Evolutionary conservation across 2,797 vertebrate genomes (phyloP), one percentile per base, ranked within the genome.

Genomic region (Coracias cyanogaster): DNA sequence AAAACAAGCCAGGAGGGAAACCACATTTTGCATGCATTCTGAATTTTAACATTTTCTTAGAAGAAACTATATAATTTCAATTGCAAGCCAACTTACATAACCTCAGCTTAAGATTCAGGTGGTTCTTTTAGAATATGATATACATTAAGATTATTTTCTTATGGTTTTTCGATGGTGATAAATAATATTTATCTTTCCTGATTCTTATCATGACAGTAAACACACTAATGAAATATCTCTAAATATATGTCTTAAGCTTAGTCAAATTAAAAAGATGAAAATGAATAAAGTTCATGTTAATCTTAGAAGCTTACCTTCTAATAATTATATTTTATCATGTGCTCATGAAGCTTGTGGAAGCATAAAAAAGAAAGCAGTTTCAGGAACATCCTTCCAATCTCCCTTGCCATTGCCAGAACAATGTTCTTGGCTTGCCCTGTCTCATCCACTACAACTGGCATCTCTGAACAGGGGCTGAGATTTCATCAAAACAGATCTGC

Each of bases 1-100:
- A 97, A 97, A 94, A 89, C 48, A 83, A 96, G 58, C 33, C 81
- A 74, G 37, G 69, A 97, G 90, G 82, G 73, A 97, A 96, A 89
- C 31, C 33, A 72, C 45, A 46, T 88, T 85, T 96, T 96, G 65
- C 93, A 94, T 94, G 90, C 66, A 96, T 46, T 61, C 35, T 77
- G 64, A 67, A 43, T 82, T 83, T 35, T 69, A 48, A 52, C 10
- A 33, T 35, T 37, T 81, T 81, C 22, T 61, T 93, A 72, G 31
- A 28, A 78, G 52, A 82, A 81, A 29, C 17, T 24, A 15, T 45
- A 28, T 16, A 18, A 5, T 76, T 90, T 86, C 35, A 70, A 18
- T 29, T 87, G 48, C 17, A 84, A 79, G 18, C 8, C 31, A 66
- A 62, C 5, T 71, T 86, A n/a, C 22, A 55, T 51, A 88, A 43